These are phyloP conservation scores for Hydrochoerus hydrochaeris DNA, from an alignment of 2,113 vertebrate genomes.

Conservation along the genomic window DNA sequence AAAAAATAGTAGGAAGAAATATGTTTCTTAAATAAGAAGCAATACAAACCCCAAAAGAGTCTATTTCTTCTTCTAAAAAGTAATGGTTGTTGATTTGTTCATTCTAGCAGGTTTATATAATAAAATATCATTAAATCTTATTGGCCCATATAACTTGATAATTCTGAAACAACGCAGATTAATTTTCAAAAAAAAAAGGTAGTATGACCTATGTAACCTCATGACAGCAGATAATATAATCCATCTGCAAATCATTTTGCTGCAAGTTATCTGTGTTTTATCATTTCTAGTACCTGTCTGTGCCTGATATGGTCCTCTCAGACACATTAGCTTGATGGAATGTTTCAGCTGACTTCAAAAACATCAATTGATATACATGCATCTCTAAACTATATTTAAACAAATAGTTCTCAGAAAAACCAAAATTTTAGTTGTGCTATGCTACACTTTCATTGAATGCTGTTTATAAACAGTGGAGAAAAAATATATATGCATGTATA, in stretches of 20 bases:
- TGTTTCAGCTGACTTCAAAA: conserved; percentile 86
- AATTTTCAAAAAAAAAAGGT: conserved; percentile 74
- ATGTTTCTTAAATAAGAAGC: conserved; percentile 54
- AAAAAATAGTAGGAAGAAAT: conserved; percentile 2
- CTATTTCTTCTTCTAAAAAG: conserved; percentile 60
- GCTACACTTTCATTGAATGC: conserved; percentile 63
- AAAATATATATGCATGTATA: conserved; percentile 25
- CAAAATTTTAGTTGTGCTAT: conserved; percentile 66
- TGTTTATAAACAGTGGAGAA: conserved; percentile 66
- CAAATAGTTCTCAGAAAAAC: conserved; percentile 73
- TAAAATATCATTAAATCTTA: conserved; percentile 69
- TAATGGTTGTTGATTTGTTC: conserved; percentile 54
- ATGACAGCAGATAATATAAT: conserved; percentile 79
- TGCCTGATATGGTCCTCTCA: conserved; percentile 86
- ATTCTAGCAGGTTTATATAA: conserved; percentile 67
- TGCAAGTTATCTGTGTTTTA: conserved; percentile 87
- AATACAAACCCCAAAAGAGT: conserved; percentile 35
- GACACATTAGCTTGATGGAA: conserved; percentile 86
- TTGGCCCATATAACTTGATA: conserved; percentile 65
- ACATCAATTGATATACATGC: conserved; percentile 76
- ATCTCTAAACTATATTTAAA: conserved; percentile 76
- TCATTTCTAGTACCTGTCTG: conserved; percentile 88
- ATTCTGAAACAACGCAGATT: conserved; percentile 73
- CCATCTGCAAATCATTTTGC: conserved; percentile 87
- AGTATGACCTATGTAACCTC: conserved; percentile 79